phyloP scores from a whole-genome alignment of 1,140 invertebrate genomes.

The Zaprionus gabonicus region DNA sequence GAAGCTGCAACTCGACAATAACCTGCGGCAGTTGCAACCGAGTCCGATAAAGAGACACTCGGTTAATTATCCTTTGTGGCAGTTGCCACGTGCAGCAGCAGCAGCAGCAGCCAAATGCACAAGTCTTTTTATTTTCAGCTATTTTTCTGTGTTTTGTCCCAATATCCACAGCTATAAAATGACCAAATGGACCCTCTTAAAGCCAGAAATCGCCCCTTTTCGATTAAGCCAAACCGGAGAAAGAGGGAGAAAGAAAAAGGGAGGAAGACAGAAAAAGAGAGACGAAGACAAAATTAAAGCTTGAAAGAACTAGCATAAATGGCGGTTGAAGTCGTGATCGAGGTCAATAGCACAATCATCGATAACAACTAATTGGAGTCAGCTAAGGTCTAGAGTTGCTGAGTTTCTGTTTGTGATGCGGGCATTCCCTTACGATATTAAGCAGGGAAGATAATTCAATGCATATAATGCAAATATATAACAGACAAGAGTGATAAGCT shows the following conservation, averaged over 20 bases:
- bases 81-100: not conserved
- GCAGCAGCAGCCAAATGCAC: not conserved
- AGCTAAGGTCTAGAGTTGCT: not conserved
- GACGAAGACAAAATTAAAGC: not conserved
- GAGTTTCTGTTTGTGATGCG: not conserved
- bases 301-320: not conserved
- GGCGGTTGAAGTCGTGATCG: not conserved
- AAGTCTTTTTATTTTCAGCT: not conserved
- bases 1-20: constrained; percentile 33
- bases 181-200: not conserved
- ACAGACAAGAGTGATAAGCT: too few species aligned
- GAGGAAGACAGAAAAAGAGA: not conserved
- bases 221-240: not conserved
- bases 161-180: not conserved
- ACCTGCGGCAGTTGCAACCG: constrained; percentile 33
- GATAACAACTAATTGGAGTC: constrained; percentile 1
- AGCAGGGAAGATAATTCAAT: too few species aligned
- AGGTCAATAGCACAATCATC: not conserved
- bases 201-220: not conserved
- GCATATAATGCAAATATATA: too few species aligned
- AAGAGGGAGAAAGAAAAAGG: not conserved
- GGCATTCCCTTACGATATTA: too few species aligned
- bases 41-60: constrained; percentile 27
- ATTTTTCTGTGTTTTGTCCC: not conserved
- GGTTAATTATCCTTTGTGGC: constrained; percentile 60